phyloP scores from a whole-genome alignment of 2,797 vertebrate genomes.

The Perodicticus potto region DNA sequence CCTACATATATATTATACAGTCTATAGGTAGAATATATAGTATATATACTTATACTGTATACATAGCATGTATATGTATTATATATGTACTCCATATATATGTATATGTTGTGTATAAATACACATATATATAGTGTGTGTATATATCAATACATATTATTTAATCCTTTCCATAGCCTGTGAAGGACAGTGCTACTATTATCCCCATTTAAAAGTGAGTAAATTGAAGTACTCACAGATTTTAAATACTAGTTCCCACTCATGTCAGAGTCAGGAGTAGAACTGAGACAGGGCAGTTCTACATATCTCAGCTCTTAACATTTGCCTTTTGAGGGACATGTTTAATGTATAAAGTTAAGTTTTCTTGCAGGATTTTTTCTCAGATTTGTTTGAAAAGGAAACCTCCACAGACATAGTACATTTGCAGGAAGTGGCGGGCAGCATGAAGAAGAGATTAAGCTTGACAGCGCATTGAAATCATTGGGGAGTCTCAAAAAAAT shows the following conservation, averaged over 20 bases:
- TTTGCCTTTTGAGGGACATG: not conserved
- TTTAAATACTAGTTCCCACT: not conserved
- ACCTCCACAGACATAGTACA: not conserved
- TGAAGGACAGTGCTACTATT: not conserved
- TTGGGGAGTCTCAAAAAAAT: not conserved
- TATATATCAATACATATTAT: not conserved
- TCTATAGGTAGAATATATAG: not conserved
- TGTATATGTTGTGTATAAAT: not conserved
- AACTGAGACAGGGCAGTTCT: not conserved
- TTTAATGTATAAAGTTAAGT: constrained; percentile 18
- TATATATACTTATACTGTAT: not conserved
- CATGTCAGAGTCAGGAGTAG: not conserved
- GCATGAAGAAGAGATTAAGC: not conserved
- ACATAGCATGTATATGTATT: not conserved
- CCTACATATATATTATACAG: not conserved
- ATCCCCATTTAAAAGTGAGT: not conserved
- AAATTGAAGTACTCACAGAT: not conserved
- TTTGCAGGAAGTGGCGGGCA: not conserved
- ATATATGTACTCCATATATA: not conserved
- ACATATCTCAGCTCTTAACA: not conserved
- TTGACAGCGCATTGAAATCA: not conserved
- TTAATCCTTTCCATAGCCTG: not conserved
- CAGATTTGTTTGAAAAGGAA: constrained; percentile 44
- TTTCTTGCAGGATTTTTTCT: not conserved
- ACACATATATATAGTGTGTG: not conserved